Percentiles rank a stretch among this genome's conserved stretches.
phyloP scores from a whole-genome alignment of 2,797 vertebrate species.

The Notoglanidium macrostoma region DNA sequence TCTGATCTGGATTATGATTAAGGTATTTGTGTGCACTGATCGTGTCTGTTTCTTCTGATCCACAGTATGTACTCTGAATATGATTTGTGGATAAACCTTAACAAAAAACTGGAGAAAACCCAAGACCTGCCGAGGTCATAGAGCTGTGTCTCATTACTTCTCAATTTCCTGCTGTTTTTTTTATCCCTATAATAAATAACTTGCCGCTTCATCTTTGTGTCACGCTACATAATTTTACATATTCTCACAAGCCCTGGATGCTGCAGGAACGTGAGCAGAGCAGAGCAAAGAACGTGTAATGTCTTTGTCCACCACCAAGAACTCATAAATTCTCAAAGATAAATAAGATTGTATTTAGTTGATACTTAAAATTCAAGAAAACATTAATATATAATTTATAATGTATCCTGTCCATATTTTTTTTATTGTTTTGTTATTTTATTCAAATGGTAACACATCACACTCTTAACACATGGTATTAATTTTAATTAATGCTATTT shows the following conservation, averaged over 20 bases:
- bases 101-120: conserved; percentile 1
- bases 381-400: not conserved
- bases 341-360: not conserved
- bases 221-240: not conserved
- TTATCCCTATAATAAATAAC: conserved; percentile 16
- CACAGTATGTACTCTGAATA: not conserved
- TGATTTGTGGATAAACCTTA: not conserved
- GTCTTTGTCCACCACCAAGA: not conserved
- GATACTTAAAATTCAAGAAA: not conserved
- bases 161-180: not conserved
- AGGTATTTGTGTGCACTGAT: not conserved
- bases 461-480: not conserved
- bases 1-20: not conserved
- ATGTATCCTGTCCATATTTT: not conserved
- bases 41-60: not conserved
- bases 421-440: not conserved
- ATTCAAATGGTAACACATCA: not conserved
- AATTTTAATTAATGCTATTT: not conserved
- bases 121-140: conserved; percentile 8
- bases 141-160: not conserved
- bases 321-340: not conserved
- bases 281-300: not conserved
- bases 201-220: not conserved
- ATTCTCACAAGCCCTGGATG: not conserved
- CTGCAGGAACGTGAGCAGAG: not conserved